phyloP scores from a whole-genome alignment of 2,797 vertebrate genomes.

The Enteromius argenteus region DNA sequence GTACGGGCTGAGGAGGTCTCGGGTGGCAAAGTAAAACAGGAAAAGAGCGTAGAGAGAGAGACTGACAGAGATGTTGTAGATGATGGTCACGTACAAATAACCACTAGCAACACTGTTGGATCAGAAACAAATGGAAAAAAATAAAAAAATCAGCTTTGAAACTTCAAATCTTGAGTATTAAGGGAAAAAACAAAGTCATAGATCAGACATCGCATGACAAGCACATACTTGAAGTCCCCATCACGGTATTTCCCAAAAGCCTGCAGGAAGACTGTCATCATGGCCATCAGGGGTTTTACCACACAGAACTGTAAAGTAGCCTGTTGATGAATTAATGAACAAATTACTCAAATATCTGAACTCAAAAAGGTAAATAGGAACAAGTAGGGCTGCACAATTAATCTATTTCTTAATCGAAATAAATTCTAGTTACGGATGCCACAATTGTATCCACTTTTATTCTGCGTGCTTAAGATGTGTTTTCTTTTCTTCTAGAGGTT shows the following conservation, averaged over 20 bases:
- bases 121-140: neutral
- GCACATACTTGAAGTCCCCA: conserved; percentile 94
- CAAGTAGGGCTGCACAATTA: no score
- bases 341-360: neutral
- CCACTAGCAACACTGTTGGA: conserved; percentile 87
- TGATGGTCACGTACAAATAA: conserved; percentile 94
- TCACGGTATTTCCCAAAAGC: conserved; percentile 95
- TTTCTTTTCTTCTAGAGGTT: no score
- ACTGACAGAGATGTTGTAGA: conserved; percentile 97
- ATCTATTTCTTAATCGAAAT: no score
- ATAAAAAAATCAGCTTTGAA: neutral
- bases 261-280: conserved; percentile 92
- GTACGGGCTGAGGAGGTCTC: conserved; percentile 92
- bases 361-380: neutral
- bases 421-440: no score
- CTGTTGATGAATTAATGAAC: conserved; percentile 65
- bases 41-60: conserved; percentile 95
- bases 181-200: neutral
- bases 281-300: conserved; percentile 96
- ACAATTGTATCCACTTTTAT: no score
- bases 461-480: no score
- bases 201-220: neutral
- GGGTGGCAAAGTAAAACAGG: conserved; percentile 94
- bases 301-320: conserved; percentile 98
- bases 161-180: neutral